Evolutionary conservation across 2,888 invertebrate genomes (phyloP), one percentile per base, ranked within the genome.

Genomic region (Cancer borealis): DNA sequence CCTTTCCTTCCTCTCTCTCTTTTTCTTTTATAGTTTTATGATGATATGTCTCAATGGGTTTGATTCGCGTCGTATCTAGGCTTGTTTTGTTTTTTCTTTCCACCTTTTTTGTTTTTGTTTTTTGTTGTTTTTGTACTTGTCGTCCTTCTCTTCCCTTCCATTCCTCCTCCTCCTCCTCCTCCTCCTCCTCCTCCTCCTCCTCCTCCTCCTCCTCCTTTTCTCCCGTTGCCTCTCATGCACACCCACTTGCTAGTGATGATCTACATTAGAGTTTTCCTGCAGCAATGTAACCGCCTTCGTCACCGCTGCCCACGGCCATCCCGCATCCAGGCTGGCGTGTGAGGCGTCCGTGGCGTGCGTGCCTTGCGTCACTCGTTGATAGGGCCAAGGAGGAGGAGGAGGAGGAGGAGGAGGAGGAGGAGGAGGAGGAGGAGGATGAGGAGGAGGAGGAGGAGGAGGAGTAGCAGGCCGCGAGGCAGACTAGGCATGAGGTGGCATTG

Each of bases 171-270:
- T 79, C 79, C 79, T 79, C 79, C 79, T 79, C 79, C 79, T 79
- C 79, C 79, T 79, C 79, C 79, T 79, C 79, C 79, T 79, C 79
- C 79, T 79, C 79, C 79, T 79, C 79, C 79, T 79, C 79, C 79
- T 79, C 79, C 79, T 79, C 79, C 26, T 30, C 30, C 79, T 79
- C 30, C 79, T 79, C 26, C 79, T 5, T 66, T 66, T 66, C 66
- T 66, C n/a, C n/a, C 66, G n/a, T 66, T n/a, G 66, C 66, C 30
- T 79, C 79, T 79, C 79, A 30, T 79, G 79, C 12, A 30, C 30
- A 30, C 30, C 14, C 79, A 79, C 30, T 79, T 79, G 79, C 30
- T 79, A 30, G 79, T 79, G 79, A 79, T 79, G 5, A 79, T 30
- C 30, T 79, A 79, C 30, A 79, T 79, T 79, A 79, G 30, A 79